Base-by-base conservation (phyloP, 1,140 invertebrate species). In the Ephestia elutella region DNA sequence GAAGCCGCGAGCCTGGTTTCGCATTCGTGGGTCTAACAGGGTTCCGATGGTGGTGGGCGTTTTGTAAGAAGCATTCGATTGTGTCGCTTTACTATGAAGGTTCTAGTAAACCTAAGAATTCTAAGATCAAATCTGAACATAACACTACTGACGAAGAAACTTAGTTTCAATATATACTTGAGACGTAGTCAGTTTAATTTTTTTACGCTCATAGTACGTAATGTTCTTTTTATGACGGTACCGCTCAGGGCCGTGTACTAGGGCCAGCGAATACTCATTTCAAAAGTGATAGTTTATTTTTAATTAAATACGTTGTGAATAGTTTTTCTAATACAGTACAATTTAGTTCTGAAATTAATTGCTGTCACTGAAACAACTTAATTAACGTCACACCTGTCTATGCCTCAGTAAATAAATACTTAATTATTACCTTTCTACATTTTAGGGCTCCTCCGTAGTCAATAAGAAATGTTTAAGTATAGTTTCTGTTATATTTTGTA, bases 31-130 rank as follows among this genome's bases (percentile, higher is more conserved):
- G 92, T 5, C 83, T 94, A 7, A 91, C 91, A 7, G 93, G 93
- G 1, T 95, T 94, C 69, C 81, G 93, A 17, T 95, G 94, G 94
- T 94, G 94, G 94, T 95, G 93, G 93, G 93, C 93, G 0, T 95
- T 95, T 70, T 94, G 93, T 87, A 94, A 94, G 76, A 94, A 95
- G 71, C 92, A 95, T 82, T 93, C 92, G 49, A 93, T 95, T 57
- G 93, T 94, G 2, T 86, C 82, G 1, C 54, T 86, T 0, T 82
- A 78, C 59, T 86, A 82, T 21, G 78, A 86, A 54, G 67, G 70
- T 4, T 54, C 65, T 0, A 60, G 21, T 55, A 75, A 82, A 68
- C 21, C 51, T 28, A 73, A 69, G 65, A 70, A 62, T 25, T 60
- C 61, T 21, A 77, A 77, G 71, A 60, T 80, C 7, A 77, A 77